Evolutionary conservation across 2,888 invertebrate genomes (phyloP).

Genomic region (Lasioglossum malachurum): DNA sequence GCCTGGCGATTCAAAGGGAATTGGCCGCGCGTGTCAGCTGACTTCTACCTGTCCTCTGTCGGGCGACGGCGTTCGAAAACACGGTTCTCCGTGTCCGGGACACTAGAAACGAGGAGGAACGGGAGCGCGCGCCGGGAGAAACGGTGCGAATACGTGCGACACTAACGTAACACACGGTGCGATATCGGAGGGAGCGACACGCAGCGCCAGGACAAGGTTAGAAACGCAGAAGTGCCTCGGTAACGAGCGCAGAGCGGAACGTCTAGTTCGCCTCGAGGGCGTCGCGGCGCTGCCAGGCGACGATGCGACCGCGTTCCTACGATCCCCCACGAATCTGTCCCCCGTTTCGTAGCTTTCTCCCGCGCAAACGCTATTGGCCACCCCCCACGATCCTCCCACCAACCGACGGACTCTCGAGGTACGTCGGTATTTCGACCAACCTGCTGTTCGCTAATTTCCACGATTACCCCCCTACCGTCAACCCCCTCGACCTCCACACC

Average conservation of each 20-base stretch:
- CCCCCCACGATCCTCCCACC: constrained; percentile 45
- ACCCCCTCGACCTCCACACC: background rate
- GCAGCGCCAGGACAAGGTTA: constrained; percentile 68
- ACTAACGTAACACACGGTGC: constrained; percentile 50
- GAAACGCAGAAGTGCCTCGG: constrained; percentile 65
- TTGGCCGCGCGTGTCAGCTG: constrained; percentile 24
- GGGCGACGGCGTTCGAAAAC: constrained; percentile 9
- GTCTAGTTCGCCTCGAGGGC: constrained; percentile 74
- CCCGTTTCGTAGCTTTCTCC: constrained; percentile 56
- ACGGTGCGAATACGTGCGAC: constrained; percentile 53
- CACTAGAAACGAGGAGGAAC: constrained; percentile 43
- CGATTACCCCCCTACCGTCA: constrained; percentile 25
- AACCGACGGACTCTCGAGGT: constrained; percentile 25
- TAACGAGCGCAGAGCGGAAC: constrained; percentile 51
- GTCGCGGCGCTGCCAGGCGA: constrained; percentile 79
- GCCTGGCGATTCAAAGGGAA: background rate
- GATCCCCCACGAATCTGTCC: constrained; percentile 62
- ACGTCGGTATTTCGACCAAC: constrained; percentile 50
- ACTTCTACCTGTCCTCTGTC: background rate
- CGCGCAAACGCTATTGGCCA: constrained; percentile 66
- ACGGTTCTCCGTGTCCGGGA: constrained; percentile 26
- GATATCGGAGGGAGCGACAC: constrained; percentile 53
- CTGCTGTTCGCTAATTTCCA: constrained; percentile 48
- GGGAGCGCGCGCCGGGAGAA: constrained; percentile 25
- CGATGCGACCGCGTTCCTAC: constrained; percentile 69